Percentiles rank a stretch among this genome's conserved stretches.
phyloP scores from a whole-genome alignment of 2,113 vertebrate genomes.

The Coracopsis vasa region DNA sequence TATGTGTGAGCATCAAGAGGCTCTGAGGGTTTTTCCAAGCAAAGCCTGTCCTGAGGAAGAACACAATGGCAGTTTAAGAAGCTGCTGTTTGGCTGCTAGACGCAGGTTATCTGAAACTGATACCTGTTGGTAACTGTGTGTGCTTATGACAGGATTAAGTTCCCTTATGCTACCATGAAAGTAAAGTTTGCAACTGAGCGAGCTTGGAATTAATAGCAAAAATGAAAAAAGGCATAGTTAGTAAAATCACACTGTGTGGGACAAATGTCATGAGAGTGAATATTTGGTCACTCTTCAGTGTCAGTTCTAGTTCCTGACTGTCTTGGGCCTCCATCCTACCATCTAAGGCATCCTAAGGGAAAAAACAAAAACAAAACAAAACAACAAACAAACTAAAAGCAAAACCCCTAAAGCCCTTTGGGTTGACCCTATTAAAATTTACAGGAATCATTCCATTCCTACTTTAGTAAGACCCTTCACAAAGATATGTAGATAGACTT shows the following conservation, averaged over 20 bases:
- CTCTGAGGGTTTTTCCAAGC: not conserved
- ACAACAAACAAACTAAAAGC: rapidly evolving
- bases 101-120: not conserved
- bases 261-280: not conserved
- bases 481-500: not conserved
- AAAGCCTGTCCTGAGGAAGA: not conserved
- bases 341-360: not conserved
- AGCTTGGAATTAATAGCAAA: not conserved
- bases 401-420: not conserved
- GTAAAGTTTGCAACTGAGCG: not conserved
- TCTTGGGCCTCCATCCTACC: not conserved
- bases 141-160: not conserved
- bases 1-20: not conserved
- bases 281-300: not conserved
- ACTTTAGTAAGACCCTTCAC: not conserved
- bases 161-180: not conserved
- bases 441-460: not conserved
- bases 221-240: not conserved
- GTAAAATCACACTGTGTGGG: not conserved
- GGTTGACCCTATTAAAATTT: not conserved
- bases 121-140: not conserved
- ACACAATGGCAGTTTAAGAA: not conserved
- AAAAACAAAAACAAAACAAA: not conserved
- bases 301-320: not conserved
- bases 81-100: not conserved